These are phyloP conservation scores for Nymphalis io DNA, from an alignment of 1,140 invertebrate species.

Conservation along the genomic window DNA sequence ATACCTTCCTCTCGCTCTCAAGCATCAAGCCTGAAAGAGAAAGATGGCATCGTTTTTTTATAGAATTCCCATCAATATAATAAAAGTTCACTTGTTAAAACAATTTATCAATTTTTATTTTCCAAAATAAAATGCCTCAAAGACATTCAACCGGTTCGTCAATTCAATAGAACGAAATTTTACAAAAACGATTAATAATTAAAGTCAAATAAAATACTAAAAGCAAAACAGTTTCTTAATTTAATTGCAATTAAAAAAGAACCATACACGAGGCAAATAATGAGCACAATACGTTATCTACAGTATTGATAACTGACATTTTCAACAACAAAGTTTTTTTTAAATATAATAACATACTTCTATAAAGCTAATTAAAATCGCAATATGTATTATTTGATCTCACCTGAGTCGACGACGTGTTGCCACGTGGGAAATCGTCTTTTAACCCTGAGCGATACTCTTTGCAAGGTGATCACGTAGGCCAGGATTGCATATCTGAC, in stretches of 20 bases:
- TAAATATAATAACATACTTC: background rate
- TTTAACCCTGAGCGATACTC: constrained; percentile 93
- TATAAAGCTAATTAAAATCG: background rate
- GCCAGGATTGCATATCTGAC: constrained; percentile 94
- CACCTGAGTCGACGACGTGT: constrained; percentile 94
- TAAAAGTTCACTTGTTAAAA: no score
- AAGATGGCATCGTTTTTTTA: background rate
- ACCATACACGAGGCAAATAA: no score
- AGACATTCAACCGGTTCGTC: no score
- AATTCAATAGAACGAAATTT: no score
- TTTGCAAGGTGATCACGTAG: constrained; percentile 92
- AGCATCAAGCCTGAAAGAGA: constrained; percentile 89
- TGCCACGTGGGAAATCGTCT: constrained; percentile 94
- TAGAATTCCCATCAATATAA: background rate
- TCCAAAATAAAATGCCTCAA: background rate
- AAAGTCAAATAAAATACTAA: no score
- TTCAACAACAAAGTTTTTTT: no score
- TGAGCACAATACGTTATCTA: no score
- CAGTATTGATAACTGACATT: no score
- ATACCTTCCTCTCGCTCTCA: constrained; percentile 94
- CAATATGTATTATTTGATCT: constrained; percentile 55
- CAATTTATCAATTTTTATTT: no score
- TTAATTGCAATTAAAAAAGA: no score
- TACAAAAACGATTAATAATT: no score
- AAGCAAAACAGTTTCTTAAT: no score